Percentiles rank a stretch among this genome's conserved stretches.
phyloP scores from a whole-genome alignment of 2,113 vertebrate species.

The Acinonyx jubatus region DNA sequence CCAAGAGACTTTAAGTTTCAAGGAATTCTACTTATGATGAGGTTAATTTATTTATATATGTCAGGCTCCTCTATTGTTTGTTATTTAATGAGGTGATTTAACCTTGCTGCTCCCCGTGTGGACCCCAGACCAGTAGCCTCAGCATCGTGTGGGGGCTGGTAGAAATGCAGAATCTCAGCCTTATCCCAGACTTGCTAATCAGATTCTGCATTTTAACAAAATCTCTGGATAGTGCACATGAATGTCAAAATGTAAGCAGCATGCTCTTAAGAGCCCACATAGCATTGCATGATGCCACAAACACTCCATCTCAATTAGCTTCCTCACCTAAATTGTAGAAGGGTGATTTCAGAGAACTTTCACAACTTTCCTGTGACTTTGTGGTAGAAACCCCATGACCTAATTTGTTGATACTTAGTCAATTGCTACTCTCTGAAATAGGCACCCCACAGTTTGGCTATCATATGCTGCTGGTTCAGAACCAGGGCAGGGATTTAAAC shows the following conservation, averaged over 20 bases:
- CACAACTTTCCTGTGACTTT: not conserved
- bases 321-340: not conserved
- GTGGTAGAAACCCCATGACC: not conserved
- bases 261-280: not conserved
- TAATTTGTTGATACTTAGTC: not conserved
- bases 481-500: not conserved
- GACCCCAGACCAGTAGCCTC: not conserved
- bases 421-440: not conserved
- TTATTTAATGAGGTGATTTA: not conserved
- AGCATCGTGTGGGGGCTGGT: not conserved
- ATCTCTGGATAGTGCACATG: not conserved
- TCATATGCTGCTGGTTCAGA: not conserved
- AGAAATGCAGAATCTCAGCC: not conserved
- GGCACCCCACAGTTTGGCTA: not conserved
- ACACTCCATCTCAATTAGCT: not conserved
- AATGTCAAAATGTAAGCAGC: not conserved
- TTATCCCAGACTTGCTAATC: not conserved
- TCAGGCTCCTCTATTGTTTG: not conserved
- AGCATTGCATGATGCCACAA: no score
- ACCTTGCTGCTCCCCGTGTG: not conserved
- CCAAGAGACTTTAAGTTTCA: not conserved
- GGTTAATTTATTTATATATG: not conserved
- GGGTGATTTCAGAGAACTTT: not conserved
- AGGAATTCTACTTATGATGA: not conserved
- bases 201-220: not conserved